Conservation (phyloP, 2,113 vertebrate species). For the Apistogramma diplotaenia region DNA sequence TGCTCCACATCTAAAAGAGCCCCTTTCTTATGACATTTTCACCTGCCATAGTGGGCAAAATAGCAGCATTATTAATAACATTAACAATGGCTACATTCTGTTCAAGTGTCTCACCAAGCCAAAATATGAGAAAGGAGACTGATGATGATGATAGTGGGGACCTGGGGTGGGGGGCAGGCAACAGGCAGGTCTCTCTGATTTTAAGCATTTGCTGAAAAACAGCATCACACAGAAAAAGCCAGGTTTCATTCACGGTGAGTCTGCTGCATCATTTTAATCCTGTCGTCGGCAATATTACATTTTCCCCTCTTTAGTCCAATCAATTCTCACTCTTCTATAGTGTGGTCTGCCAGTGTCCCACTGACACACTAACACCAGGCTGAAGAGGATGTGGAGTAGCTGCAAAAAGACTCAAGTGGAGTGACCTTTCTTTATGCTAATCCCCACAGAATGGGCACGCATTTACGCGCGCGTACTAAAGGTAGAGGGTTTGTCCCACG, state of each 20-base stretch:
- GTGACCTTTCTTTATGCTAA: conserved; percentile 65
- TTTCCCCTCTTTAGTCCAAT: conserved; percentile 27
- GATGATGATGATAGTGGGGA: background rate
- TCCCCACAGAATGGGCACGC: conserved; percentile 25
- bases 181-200: background rate
- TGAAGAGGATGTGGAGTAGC: conserved; percentile 48
- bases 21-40: background rate
- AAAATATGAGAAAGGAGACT: background rate
- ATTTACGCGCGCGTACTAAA: background rate
- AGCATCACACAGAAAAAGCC: background rate
- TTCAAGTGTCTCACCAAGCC: background rate
- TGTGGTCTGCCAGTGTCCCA: conserved; percentile 52
- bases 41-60: background rate
- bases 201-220: background rate
- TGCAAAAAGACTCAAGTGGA: conserved; percentile 43
- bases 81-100: background rate
- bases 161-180: background rate
- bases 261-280: conserved; percentile 6
- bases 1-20: background rate
- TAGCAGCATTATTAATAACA: background rate
- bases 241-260: background rate
- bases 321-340: conserved; percentile 2
- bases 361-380: conserved; percentile 68
- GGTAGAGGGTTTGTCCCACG: conserved; percentile 24
- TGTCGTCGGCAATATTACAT: background rate